Percentiles rank a stretch among this genome's conserved stretches.
Conservation (phyloP, 2,888 invertebrate species). For the Temnothorax unifasciatus region DNA sequence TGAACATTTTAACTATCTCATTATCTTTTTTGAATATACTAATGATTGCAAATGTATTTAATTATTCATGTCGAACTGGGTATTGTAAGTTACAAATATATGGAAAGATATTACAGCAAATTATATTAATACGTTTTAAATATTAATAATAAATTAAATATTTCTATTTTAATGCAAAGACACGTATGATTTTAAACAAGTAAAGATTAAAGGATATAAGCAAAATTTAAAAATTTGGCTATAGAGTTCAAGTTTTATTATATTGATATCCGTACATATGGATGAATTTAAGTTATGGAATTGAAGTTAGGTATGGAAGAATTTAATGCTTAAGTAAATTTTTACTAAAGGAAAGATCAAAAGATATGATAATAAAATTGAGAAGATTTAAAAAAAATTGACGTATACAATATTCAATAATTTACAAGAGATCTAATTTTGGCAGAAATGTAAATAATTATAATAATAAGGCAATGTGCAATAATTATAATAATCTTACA, state of each 20-base stretch:
- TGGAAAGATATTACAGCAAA: neutral
- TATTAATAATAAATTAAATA: neutral
- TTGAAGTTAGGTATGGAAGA: no score
- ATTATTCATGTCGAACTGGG: neutral
- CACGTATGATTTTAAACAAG: neutral
- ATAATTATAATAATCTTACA: neutral
- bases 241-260: neutral
- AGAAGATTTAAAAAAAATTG: neutral
- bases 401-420: neutral
- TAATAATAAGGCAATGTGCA: no score
- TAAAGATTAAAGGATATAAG: slow-evolving; percentile 8
- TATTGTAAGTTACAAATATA: slow-evolving; percentile 9
- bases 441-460: neutral
- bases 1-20: neutral
- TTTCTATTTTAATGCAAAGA: neutral
- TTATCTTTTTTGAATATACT: neutral
- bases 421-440: neutral
- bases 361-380: neutral
- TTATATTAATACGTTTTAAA: neutral
- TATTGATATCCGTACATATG: neutral
- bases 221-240: neutral
- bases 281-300: no score
- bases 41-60: neutral
- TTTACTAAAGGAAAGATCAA: neutral
- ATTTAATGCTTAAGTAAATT: neutral